Evolutionary conservation across 2,113 vertebrate genomes (phyloP).

Genomic region (Empidonax traillii): DNA sequence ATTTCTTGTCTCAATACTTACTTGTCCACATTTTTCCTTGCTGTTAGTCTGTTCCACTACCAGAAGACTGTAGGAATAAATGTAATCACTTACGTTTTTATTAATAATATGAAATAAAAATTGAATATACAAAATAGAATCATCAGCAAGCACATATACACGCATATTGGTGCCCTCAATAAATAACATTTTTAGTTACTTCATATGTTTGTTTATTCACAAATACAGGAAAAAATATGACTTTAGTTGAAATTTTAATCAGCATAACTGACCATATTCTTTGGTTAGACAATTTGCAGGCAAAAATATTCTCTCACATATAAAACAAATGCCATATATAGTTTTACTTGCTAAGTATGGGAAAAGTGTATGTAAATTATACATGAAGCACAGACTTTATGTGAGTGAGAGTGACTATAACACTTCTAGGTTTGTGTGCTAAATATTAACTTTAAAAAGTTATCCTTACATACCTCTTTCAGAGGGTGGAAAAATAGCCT

Average conservation of each 20-base stretch:
- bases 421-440: background rate
- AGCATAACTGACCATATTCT: background rate
- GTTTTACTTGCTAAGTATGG: background rate
- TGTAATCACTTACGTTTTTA: background rate
- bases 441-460: background rate
- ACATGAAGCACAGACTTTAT: background rate
- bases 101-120: slow-evolving; percentile 4
- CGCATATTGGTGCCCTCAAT: background rate
- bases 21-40: background rate
- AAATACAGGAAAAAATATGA: background rate
- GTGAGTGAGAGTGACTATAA: background rate
- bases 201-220: background rate
- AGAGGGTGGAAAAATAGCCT: background rate
- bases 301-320: background rate
- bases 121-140: background rate
- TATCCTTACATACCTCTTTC: background rate
- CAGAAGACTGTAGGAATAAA: background rate
- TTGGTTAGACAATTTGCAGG: background rate
- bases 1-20: background rate
- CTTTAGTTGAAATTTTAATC: background rate
- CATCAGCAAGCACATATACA: background rate
- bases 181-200: background rate
- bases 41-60: background rate
- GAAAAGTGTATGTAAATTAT: background rate
- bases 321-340: background rate